Percentiles rank a stretch among this genome's conserved stretches.
These are phyloP conservation scores for Ochotona princeps DNA, from an alignment of 2,113 vertebrate species.

Conservation along the genomic window DNA sequence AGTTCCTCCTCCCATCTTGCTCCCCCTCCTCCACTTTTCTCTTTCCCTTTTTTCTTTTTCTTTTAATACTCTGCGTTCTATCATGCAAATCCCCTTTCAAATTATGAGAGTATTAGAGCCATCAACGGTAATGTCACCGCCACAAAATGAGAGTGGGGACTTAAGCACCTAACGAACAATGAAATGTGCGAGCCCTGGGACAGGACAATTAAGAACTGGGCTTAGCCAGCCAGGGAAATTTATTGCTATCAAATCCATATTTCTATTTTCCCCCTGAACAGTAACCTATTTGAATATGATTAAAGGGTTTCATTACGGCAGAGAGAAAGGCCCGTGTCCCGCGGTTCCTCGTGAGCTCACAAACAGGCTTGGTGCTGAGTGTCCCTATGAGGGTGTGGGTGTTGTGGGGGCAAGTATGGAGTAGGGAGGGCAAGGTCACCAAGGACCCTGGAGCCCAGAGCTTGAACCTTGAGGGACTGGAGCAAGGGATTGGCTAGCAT, in stretches of 20 bases:
- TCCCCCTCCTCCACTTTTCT: conserved; percentile 82
- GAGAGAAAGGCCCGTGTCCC: conserved; percentile 89
- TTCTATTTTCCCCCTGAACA: conserved; percentile 99
- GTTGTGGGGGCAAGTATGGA: not conserved
- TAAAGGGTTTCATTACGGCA: conserved; percentile 96
- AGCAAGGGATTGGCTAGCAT: not conserved
- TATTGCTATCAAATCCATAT: conserved; percentile 99
- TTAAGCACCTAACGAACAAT: conserved; percentile 99
- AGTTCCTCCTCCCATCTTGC: conserved; percentile 74
- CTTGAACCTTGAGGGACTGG: not conserved
- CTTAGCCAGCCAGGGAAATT: conserved; percentile 99
- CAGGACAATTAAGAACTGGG: conserved; percentile 99
- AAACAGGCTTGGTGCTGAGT: conserved; percentile 80
- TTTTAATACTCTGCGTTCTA: conserved; percentile 99
- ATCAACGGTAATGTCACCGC: conserved; percentile 99
- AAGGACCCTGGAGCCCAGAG: not conserved
- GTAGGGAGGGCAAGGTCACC: not conserved
- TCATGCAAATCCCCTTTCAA: conserved; percentile 99
- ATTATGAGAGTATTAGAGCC: conserved; percentile 99
- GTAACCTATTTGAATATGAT: conserved; percentile 99
- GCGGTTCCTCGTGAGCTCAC: conserved; percentile 89
- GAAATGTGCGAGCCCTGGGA: conserved; percentile 99
- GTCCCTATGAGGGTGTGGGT: conserved; percentile 15
- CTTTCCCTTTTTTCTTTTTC: conserved; percentile 93
- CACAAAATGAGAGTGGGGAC: conserved; percentile 99